Percentiles rank a stretch among this genome's conserved stretches.
phyloP scores from a whole-genome alignment of 2,888 invertebrate genomes.

The Glaucopsyche alexis region DNA sequence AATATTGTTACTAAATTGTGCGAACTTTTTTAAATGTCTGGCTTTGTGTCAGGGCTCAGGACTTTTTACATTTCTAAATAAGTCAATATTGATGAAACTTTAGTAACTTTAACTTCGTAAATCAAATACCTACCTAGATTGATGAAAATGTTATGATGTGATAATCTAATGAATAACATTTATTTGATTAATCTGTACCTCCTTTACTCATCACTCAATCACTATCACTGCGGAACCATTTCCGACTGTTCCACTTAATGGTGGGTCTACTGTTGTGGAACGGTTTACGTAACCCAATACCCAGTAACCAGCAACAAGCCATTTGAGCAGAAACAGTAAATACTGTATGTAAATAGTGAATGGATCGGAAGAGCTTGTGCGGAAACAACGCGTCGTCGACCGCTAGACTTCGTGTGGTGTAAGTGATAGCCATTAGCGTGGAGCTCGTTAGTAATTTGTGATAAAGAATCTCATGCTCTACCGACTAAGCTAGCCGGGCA shows the following conservation, averaged over 20 bases:
- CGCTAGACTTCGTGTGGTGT: slow-evolving; percentile 36
- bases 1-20: no score
- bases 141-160: no score
- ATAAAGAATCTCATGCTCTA: no score
- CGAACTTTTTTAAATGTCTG: no score
- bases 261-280: slow-evolving; percentile 19
- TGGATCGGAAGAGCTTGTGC: slow-evolving; percentile 42
- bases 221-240: background rate
- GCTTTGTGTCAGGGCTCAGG: no score
- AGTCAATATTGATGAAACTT: no score
- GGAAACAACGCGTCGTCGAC: slow-evolving; percentile 45
- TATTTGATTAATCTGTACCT: background rate
- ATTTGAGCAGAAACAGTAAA: slow-evolving; percentile 29
- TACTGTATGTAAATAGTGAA: slow-evolving; percentile 45
- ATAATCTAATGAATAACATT: no score
- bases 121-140: no score
- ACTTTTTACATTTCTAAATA: no score
- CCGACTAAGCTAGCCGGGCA: no score
- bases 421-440: background rate
- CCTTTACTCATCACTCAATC: background rate
- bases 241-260: slow-evolving; percentile 12
- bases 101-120: no score
- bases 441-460: background rate
- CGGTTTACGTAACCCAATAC: slow-evolving; percentile 12
- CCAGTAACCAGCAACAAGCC: background rate